phyloP scores from a whole-genome alignment of 2,113 vertebrate species.

The Agelaius tricolor region DNA sequence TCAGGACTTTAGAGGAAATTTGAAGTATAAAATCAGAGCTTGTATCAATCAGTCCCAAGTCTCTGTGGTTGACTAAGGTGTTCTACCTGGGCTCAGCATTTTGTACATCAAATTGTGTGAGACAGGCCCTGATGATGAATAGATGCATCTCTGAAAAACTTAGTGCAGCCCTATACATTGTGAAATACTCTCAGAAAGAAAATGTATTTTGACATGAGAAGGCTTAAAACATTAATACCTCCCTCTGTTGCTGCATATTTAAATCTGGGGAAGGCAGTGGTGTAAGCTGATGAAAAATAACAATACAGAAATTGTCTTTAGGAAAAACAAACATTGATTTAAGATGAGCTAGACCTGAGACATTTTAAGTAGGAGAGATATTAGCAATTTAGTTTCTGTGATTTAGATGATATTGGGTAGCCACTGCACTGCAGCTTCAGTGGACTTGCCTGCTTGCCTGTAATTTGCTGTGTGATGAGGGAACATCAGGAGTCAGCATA shows the following conservation, averaged over 20 bases:
- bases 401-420: not conserved
- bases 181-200: not conserved
- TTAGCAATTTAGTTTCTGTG: not conserved
- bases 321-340: not conserved
- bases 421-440: not conserved
- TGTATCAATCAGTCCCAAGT: not conserved
- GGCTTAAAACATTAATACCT: not conserved
- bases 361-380: not conserved
- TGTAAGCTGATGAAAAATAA: not conserved
- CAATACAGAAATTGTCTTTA: not conserved
- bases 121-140: not conserved
- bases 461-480: not conserved
- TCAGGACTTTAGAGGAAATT: not conserved
- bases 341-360: not conserved
- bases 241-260: not conserved
- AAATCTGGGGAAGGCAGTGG: not conserved
- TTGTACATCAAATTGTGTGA: not conserved
- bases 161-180: not conserved
- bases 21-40: not conserved
- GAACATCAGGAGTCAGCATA: not conserved
- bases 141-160: not conserved
- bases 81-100: not conserved
- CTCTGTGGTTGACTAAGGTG: not conserved
- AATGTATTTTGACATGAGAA: not conserved
- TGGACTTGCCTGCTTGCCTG: not conserved